Conservation (phyloP, 1,140 invertebrate species). For the Oryctes rhinoceros region DNA sequence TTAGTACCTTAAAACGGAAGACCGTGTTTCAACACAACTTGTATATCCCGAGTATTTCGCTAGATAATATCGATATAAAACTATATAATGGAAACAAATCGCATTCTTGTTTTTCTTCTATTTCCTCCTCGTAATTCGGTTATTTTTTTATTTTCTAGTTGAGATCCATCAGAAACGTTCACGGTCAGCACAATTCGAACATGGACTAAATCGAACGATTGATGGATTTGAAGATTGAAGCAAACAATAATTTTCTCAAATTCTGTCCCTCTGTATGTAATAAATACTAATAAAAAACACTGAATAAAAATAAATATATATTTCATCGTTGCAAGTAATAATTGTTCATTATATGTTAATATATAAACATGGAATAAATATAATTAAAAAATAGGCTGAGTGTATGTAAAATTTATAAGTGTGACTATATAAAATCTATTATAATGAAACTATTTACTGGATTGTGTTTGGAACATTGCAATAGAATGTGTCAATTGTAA, state of each 20-base stretch:
- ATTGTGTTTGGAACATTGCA: constrained; percentile 34
- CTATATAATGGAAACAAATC: background rate
- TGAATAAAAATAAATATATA: constrained; percentile 29
- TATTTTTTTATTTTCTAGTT: constrained; percentile 40
- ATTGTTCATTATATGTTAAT: constrained; percentile 28
- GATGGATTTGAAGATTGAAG: background rate
- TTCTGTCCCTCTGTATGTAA: background rate
- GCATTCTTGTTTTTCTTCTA: no score
- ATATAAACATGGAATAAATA: constrained; percentile 1
- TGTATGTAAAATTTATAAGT: constrained; percentile 10
- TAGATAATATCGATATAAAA: background rate
- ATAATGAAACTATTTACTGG: background rate
- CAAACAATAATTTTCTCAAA: background rate
- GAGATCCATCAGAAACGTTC: constrained; percentile 43
- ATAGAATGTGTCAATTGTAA: constrained; percentile 38
- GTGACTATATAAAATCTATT: background rate
- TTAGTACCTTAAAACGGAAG: no score
- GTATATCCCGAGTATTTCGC: background rate
- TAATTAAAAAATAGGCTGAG: constrained; percentile 8
- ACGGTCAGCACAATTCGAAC: constrained; percentile 36
- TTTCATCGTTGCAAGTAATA: constrained; percentile 32
- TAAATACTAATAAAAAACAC: background rate
- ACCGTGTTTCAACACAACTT: background rate
- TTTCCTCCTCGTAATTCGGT: no score
- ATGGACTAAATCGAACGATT: background rate